A percentile compares a stretch with the other conserved stretches of the same genome.
Evolutionary conservation across 2,888 invertebrate species (phyloP).

Genomic region (Frankliniella fusca): DNA sequence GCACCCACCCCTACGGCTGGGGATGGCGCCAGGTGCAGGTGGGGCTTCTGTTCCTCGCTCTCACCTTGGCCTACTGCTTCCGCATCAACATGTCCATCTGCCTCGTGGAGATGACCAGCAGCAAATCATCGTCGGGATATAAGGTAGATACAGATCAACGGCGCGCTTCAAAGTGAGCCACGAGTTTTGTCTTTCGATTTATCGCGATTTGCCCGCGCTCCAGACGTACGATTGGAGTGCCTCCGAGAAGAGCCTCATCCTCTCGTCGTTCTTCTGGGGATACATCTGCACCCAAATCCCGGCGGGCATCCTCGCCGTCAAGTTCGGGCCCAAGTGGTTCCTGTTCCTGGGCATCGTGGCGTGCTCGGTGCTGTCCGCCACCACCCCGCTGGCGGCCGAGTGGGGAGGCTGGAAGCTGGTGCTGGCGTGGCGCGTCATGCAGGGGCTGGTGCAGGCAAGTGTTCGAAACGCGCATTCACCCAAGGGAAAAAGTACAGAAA

Average conservation of each 20-base stretch:
- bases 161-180: too few species aligned
- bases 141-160: too few species aligned
- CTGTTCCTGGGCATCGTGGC: conserved; percentile 52
- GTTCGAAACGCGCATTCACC: too few species aligned
- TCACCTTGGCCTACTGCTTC: neutral
- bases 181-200: too few species aligned
- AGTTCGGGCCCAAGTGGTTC: conserved; percentile 54
- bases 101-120: neutral
- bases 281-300: conserved; percentile 70
- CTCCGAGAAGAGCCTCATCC: conserved; percentile 54
- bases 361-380: conserved; percentile 60
- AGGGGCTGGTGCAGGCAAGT: conserved; percentile 61
- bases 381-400: conserved; percentile 65
- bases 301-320: conserved; percentile 53
- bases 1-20: neutral
- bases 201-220: conserved; percentile 29
- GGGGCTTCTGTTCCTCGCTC: conserved; percentile 33
- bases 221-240: conserved; percentile 60
- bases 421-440: conserved; percentile 61
- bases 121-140: too few species aligned
- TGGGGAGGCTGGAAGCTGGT: conserved; percentile 59
- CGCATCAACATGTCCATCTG: conserved; percentile 16
- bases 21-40: conserved; percentile 39
- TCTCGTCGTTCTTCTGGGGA: conserved; percentile 73
- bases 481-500: too few species aligned